phyloP scores from a whole-genome alignment of 1,140 invertebrate genomes.

The Scaptomyza graminum region DNA sequence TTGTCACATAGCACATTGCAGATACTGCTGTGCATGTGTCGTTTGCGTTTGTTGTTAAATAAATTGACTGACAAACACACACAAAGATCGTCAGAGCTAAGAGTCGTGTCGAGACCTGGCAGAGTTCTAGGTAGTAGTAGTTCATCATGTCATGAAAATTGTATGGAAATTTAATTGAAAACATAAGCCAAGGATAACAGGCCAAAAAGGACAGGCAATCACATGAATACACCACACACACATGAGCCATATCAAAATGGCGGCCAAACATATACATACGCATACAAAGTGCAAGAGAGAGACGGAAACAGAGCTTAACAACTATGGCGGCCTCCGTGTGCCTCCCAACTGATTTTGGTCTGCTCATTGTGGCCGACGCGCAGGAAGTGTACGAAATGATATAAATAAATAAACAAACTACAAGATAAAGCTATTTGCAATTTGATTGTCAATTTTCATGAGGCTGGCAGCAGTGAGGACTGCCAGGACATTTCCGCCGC shows the following conservation, averaged over 20 bases:
- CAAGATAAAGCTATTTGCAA: constrained; percentile 82
- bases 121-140: constrained; percentile 72
- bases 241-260: constrained; percentile 46
- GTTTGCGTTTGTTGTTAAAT: constrained; percentile 79
- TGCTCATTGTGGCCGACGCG: constrained; percentile 61
- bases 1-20: constrained; percentile 31
- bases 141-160: constrained; percentile 83
- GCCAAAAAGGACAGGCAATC: constrained; percentile 77
- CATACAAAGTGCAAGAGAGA: neutral
- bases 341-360: constrained; percentile 29
- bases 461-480: constrained; percentile 42
- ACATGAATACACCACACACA: constrained; percentile 50
- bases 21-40: constrained; percentile 23
- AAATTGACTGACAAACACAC: constrained; percentile 73
- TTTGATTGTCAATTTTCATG: constrained; percentile 82
- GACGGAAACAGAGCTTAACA: constrained; percentile 53
- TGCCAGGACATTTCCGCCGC: constrained; percentile 67
- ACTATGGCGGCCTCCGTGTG: constrained; percentile 56
- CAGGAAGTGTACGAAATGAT: constrained; percentile 81
- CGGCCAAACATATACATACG: constrained; percentile 25
- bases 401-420: constrained; percentile 81
- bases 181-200: constrained; percentile 83
- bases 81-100: constrained; percentile 37
- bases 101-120: constrained; percentile 42
- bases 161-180: constrained; percentile 83